phyloP scores from a whole-genome alignment of 2,113 vertebrate genomes.

The Rousettus leschenaultii region DNA sequence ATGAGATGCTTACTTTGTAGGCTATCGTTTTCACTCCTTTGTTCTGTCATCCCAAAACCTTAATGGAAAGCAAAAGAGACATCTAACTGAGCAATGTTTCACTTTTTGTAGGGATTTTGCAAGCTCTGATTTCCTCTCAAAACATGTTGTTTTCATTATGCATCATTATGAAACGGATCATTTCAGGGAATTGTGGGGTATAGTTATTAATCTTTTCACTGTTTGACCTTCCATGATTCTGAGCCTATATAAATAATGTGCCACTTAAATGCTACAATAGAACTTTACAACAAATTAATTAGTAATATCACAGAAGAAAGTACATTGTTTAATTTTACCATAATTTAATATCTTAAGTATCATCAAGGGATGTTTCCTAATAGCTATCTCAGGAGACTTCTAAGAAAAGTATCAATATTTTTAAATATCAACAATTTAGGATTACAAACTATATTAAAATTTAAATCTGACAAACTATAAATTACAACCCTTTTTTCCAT shows the following conservation, averaged over 20 bases:
- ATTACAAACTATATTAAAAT: not conserved
- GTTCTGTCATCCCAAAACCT: not conserved
- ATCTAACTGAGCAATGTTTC: not conserved
- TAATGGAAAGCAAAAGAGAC: not conserved
- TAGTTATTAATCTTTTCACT: not conserved
- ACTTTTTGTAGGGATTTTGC: not conserved
- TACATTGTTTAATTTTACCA: slow-evolving; percentile 16
- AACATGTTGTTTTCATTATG: not conserved
- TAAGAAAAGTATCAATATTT: slow-evolving; percentile 3
- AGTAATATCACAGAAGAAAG: not conserved
- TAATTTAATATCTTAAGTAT: slow-evolving; percentile 13
- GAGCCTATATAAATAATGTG: slow-evolving; percentile 33
- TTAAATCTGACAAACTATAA: not conserved
- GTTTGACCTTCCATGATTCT: not conserved
- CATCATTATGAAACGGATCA: not conserved
- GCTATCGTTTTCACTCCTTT: not conserved
- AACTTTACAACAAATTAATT: slow-evolving; percentile 33
- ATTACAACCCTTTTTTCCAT: not conserved
- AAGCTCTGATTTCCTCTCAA: not conserved
- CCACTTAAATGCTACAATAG: not conserved
- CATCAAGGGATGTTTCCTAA: not conserved
- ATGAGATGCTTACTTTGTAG: not conserved
- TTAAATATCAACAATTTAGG: not conserved
- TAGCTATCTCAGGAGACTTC: not conserved
- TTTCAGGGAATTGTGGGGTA: not conserved